Evolutionary conservation across 2,888 invertebrate genomes (phyloP).

Genomic region (Drosophila koepferae): DNA sequence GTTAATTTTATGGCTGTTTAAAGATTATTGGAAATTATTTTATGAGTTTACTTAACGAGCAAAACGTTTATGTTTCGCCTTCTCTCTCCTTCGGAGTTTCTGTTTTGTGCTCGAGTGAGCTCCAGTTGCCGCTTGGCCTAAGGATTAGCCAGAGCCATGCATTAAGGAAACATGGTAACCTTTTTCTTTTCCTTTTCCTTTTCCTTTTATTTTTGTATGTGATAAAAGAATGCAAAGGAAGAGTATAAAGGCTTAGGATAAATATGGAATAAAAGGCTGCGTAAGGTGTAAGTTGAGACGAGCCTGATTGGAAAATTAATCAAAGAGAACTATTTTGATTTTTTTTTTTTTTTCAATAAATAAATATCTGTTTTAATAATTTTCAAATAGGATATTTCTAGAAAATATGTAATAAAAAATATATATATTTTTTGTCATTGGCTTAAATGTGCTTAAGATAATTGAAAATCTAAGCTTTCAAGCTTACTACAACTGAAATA

Average conservation of each 20-base stretch:
- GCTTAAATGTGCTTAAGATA: no score
- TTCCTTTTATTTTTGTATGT: no score
- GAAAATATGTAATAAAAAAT: no score
- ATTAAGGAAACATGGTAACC: not conserved
- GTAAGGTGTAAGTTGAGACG: not conserved
- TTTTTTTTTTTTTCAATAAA: no score
- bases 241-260: not conserved
- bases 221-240: no score
- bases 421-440: no score
- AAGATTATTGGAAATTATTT: constrained; percentile 80
- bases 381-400: no score
- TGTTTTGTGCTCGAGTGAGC: not conserved
- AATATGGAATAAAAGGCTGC: not conserved
- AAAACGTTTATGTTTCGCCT: constrained; percentile 52
- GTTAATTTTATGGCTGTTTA: constrained; percentile 77
- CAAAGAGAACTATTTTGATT: not conserved
- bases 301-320: not conserved
- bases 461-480: no score
- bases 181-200: not conserved
- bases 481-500: no score
- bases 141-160: constrained; percentile 8
- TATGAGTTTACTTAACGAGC: constrained; percentile 72
- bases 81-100: constrained; percentile 1
- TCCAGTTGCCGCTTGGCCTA: constrained; percentile 5
- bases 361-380: no score